Conservation (phyloP, 2,113 vertebrate genomes). For the Psephotus haematonotus region DNA sequence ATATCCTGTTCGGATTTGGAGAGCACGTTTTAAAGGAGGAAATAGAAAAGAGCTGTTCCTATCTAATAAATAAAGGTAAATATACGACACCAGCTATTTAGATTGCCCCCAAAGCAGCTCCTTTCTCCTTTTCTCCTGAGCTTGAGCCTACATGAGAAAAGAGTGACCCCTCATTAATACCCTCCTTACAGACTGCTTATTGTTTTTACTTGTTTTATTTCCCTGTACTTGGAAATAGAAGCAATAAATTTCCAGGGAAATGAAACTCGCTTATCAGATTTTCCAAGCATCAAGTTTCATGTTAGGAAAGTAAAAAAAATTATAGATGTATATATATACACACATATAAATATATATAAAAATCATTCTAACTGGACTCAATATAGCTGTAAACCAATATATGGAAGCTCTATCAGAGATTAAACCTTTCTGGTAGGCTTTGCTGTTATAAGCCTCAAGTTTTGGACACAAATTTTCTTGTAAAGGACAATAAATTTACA, state of each 20-base stretch:
- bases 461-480: constrained; percentile 45
- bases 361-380: constrained; percentile 67
- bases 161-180: constrained; percentile 66
- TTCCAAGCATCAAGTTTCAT: constrained; percentile 80
- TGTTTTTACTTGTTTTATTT: constrained; percentile 77
- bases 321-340: neutral
- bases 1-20: neutral
- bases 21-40: neutral
- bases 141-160: constrained; percentile 64
- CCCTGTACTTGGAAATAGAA: constrained; percentile 76
- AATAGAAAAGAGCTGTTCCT: neutral
- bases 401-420: constrained; percentile 64
- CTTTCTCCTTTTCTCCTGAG: constrained; percentile 35
- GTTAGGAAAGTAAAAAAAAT: constrained; percentile 61
- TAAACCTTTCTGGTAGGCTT: constrained; percentile 44
- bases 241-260: constrained; percentile 84
- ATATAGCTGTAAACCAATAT: constrained; percentile 75
- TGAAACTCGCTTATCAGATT: constrained; percentile 84
- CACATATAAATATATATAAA: neutral
- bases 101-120: constrained; percentile 3
- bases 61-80: constrained; percentile 27
- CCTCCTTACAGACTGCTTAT: constrained; percentile 65
- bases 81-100: neutral
- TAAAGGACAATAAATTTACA: constrained; percentile 46
- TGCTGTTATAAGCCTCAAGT: neutral